phyloP scores from a whole-genome alignment of 2,888 invertebrate genomes.

The Agapetus fuscipes region DNA sequence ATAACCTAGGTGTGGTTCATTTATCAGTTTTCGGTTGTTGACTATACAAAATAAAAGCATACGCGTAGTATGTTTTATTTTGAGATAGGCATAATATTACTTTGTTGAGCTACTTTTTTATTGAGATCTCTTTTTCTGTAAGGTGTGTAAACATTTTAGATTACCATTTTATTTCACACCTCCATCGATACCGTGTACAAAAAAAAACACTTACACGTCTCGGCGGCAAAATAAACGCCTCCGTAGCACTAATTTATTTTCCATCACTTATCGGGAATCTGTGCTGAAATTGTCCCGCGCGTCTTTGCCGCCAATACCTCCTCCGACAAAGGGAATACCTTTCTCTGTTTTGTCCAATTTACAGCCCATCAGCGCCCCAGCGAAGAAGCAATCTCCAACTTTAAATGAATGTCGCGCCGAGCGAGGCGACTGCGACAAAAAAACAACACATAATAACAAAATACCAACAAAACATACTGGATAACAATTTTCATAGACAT shows the following conservation, averaged over 20 bases:
- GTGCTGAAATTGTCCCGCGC: not conserved
- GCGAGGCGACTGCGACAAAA: not conserved
- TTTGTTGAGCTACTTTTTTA: too few species aligned
- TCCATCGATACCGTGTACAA: too few species aligned
- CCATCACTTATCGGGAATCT: not conserved
- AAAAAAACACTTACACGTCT: not conserved
- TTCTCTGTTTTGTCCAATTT: slow-evolving; percentile 21
- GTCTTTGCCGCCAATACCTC: slow-evolving; percentile 5
- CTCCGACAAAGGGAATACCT: too few species aligned
- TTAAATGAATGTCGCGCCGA: slow-evolving; percentile 21
- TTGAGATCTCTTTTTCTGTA: too few species aligned
- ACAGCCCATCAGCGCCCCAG: slow-evolving; percentile 21
- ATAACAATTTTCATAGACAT: slow-evolving; percentile 18
- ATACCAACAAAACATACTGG: slow-evolving; percentile 6
- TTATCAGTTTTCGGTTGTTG: too few species aligned
- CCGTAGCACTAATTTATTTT: not conserved
- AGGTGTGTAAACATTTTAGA: too few species aligned
- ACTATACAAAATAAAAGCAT: too few species aligned
- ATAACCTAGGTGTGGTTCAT: too few species aligned
- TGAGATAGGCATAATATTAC: too few species aligned
- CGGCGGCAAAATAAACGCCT: not conserved
- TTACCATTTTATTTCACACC: too few species aligned
- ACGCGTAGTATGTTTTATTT: too few species aligned
- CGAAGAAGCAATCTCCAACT: slow-evolving; percentile 22
- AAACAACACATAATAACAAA: slow-evolving; percentile 17